These are phyloP conservation scores for Scartelaos histophorus DNA, from an alignment of 2,113 vertebrate species.

Conservation along the genomic window DNA sequence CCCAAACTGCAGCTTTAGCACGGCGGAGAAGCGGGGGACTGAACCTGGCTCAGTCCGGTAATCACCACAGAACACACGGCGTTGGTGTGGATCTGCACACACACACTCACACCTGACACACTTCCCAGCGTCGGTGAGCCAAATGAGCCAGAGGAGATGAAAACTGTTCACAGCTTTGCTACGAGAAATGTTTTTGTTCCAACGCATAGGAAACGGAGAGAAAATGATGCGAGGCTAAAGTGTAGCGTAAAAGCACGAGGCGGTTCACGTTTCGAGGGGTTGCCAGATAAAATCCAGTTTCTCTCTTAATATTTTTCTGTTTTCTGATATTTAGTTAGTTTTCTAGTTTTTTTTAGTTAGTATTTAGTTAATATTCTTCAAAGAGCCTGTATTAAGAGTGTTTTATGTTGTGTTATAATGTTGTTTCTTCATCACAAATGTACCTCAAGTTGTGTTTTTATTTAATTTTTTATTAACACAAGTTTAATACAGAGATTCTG, in stretches of 20 bases:
- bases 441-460: no score
- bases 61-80: slow-evolving; percentile 53
- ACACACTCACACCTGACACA: slow-evolving; percentile 25
- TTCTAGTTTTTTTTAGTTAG: no score
- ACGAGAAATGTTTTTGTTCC: neutral
- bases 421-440: no score
- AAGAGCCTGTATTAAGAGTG: no score
- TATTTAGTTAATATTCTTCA: no score
- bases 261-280: neutral
- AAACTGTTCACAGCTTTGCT: neutral
- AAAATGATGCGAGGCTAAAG: neutral
- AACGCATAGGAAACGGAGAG: neutral
- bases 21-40: slow-evolving; percentile 35
- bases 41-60: slow-evolving; percentile 53
- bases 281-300: no score
- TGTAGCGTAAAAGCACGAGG: neutral
- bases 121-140: neutral
- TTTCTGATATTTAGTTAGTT: no score
- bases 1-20: slow-evolving; percentile 44
- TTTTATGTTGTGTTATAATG: no score
- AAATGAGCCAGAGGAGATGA: neutral
- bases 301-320: no score
- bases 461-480: no score
- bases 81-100: slow-evolving; percentile 39
- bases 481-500: no score